Conservation (phyloP, 2,888 invertebrate species). For the Parnassius smintheus region DNA sequence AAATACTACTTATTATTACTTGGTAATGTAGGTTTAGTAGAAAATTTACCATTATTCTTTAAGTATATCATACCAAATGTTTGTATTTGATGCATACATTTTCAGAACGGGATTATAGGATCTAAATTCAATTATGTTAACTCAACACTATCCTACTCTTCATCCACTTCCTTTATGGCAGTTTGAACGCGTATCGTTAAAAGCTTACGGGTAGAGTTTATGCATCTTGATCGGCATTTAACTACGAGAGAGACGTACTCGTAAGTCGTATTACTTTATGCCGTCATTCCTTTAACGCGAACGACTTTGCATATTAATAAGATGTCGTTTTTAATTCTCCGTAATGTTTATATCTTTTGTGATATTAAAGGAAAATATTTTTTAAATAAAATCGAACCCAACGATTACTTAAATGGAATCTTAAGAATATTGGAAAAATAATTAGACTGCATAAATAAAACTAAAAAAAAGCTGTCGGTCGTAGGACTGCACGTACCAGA, state of each 20-base stretch:
- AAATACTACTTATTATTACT: too few relatives aligned
- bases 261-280: slow-evolving; percentile 43
- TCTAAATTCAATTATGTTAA: slow-evolving; percentile 27
- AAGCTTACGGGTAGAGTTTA: slow-evolving; percentile 27
- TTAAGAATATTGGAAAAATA: too few relatives aligned
- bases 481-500: too few relatives aligned
- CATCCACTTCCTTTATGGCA: slow-evolving; percentile 26
- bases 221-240: slow-evolving; percentile 35
- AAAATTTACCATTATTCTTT: neutral
- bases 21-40: too few relatives aligned
- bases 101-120: slow-evolving; percentile 21
- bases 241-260: slow-evolving; percentile 30
- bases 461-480: too few relatives aligned
- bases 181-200: slow-evolving; percentile 28
- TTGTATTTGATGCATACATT: slow-evolving; percentile 15
- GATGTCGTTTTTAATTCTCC: slow-evolving; percentile 32
- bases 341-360: slow-evolving; percentile 6
- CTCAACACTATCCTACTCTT: slow-evolving; percentile 25
- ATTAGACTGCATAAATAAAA: too few relatives aligned
- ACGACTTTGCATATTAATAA: slow-evolving; percentile 63
- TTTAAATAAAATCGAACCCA: too few relatives aligned
- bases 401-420: too few relatives aligned
- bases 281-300: slow-evolving; percentile 52
- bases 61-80: neutral
- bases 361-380: too few relatives aligned